A percentile compares a stretch with the other conserved stretches of the same genome.
These are phyloP conservation scores for Pseudochromis fuscus DNA, from an alignment of 2,797 vertebrate species.

Conservation along the genomic window DNA sequence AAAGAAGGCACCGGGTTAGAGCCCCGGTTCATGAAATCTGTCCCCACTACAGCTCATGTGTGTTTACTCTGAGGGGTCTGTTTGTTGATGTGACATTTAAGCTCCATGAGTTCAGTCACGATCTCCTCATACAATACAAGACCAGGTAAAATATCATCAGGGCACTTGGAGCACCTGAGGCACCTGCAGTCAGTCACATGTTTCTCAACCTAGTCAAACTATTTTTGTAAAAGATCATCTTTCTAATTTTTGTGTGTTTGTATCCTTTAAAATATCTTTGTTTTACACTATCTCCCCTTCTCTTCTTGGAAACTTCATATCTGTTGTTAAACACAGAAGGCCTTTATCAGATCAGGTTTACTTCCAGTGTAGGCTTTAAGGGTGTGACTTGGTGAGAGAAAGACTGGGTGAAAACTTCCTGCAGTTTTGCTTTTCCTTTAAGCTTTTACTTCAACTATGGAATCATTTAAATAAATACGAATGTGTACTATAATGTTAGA, in stretches of 20 bases:
- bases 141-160: neutral
- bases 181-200: slow-evolving; percentile 13
- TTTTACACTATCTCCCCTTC: too few relatives aligned
- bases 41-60: neutral
- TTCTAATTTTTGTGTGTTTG: slow-evolving; percentile 9
- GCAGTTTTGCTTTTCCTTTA: slow-evolving; percentile 6
- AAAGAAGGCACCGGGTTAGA: slow-evolving; percentile 5
- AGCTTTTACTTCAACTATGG: neutral
- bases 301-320: neutral
- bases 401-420: slow-evolving; percentile 33
- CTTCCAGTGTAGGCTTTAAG: slow-evolving; percentile 23
- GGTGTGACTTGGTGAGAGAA: slow-evolving; percentile 48
- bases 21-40: neutral
- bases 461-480: neutral
- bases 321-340: neutral
- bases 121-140: neutral
- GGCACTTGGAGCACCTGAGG: slow-evolving; percentile 24
- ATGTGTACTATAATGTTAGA: too few relatives aligned
- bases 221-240: neutral
- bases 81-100: slow-evolving; percentile 12
- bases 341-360: slow-evolving; percentile 41
- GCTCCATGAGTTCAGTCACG: neutral
- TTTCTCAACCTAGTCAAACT: neutral
- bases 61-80: slow-evolving; percentile 13
- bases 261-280: neutral